These are phyloP conservation scores for Plutomurus gul DNA, from an alignment of 1,140 invertebrate genomes.

Conservation along the genomic window DNA sequence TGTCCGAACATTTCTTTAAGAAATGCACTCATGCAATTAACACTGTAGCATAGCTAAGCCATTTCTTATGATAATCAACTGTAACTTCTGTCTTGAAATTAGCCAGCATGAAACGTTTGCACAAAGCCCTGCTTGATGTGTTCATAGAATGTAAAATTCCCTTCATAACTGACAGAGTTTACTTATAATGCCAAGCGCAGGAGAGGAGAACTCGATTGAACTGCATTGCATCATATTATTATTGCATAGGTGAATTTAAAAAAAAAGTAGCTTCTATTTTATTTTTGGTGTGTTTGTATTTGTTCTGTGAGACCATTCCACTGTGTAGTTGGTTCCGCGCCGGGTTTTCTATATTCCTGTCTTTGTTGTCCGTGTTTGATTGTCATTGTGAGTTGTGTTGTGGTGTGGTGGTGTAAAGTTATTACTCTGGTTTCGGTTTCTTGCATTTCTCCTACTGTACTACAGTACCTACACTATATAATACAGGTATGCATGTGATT, in stretches of 20 bases:
- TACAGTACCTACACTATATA: neutral
- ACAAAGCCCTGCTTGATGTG: too few relatives aligned
- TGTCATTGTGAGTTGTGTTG: neutral
- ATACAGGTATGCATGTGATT: neutral
- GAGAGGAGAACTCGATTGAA: neutral
- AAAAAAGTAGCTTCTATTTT: too few relatives aligned
- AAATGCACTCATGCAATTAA: conserved; percentile 22
- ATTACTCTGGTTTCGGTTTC: conserved; percentile 32
- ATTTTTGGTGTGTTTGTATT: too few relatives aligned
- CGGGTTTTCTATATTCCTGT: neutral
- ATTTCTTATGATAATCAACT: conserved; percentile 12
- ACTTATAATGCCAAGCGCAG: neutral
- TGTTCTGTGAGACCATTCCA: neutral
- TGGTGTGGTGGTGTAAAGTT: neutral
- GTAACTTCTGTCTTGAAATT: neutral
- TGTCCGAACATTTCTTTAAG: neutral
- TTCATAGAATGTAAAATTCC: too few relatives aligned
- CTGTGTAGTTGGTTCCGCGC: neutral
- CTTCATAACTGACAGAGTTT: neutral
- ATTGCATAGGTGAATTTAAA: too few relatives aligned
- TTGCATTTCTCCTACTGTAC: neutral
- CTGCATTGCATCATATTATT: neutral
- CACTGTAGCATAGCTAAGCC: neutral
- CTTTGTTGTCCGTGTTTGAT: neutral
- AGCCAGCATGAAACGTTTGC: neutral